Evolutionary conservation across 1,140 invertebrate species (phyloP).

Genomic region (Sycophaga agraensis): DNA sequence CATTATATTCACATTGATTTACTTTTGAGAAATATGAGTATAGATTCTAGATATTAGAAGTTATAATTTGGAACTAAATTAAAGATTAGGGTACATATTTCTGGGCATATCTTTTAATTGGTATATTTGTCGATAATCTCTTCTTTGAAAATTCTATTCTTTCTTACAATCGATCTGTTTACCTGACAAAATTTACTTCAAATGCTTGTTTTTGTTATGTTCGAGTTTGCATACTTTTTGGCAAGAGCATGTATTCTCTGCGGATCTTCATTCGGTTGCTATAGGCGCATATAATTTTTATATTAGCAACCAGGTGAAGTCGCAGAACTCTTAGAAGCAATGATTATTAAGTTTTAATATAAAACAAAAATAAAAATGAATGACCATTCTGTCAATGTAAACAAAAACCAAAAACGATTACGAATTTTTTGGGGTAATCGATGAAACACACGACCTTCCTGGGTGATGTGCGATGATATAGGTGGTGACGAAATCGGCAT

Average conservation of each 20-base stretch:
- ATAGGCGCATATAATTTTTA: slow-evolving; percentile 1
- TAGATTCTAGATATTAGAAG: too few relatives aligned
- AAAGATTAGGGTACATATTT: too few relatives aligned
- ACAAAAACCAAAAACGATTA: slow-evolving; percentile 24
- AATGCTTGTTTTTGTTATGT: slow-evolving; percentile 32
- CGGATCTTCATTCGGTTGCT: slow-evolving; percentile 46
- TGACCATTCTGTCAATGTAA: too few relatives aligned
- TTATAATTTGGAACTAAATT: too few relatives aligned
- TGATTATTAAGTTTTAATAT: too few relatives aligned
- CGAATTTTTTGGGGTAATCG: slow-evolving; percentile 36
- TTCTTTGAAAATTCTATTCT: neutral
- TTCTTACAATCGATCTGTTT: slow-evolving; percentile 4
- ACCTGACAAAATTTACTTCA: slow-evolving; percentile 11
- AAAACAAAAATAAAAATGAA: slow-evolving; percentile 4
- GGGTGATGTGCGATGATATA: slow-evolving; percentile 50
- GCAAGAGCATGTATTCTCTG: slow-evolving; percentile 45
- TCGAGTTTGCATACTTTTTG: slow-evolving; percentile 41
- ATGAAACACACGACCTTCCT: slow-evolving; percentile 48
- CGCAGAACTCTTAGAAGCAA: slow-evolving; percentile 35
- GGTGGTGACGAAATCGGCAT: slow-evolving; percentile 71
- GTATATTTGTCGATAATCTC: too few relatives aligned
- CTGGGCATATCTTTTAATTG: too few relatives aligned
- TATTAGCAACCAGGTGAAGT: slow-evolving; percentile 47
- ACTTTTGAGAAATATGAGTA: too few relatives aligned
- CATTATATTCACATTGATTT: too few relatives aligned